Conservation (phyloP, 2,888 invertebrate genomes). For the Gari tellinella region DNA sequence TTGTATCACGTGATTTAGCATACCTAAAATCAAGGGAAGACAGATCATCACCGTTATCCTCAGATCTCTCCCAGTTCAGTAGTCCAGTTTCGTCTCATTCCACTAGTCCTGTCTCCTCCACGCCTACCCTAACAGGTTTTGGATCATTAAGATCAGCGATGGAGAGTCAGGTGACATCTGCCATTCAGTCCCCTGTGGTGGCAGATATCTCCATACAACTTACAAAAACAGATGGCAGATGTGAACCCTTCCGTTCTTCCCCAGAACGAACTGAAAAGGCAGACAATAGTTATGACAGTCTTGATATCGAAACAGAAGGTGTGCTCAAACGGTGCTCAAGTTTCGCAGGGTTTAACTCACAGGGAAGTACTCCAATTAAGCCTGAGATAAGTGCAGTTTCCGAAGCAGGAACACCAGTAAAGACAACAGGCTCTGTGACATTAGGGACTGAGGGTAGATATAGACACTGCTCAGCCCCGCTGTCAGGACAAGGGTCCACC, state of each 20-base stretch:
- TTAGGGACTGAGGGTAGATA: conserved; percentile 56
- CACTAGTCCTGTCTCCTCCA: too few relatives aligned
- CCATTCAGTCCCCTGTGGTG: conserved; percentile 34
- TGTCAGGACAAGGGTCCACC: conserved; percentile 71
- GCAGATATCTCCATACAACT: conserved; percentile 61
- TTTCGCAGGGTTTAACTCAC: conserved; percentile 74
- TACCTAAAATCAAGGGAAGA: too few relatives aligned
- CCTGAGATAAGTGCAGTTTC: conserved; percentile 25
- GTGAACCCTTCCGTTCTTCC: conserved; percentile 48
- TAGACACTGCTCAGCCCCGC: conserved; percentile 77
- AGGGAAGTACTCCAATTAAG: conserved; percentile 29
- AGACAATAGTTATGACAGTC: conserved; percentile 42
- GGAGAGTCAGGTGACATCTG: conserved; percentile 40
- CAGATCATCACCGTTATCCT: too few relatives aligned
- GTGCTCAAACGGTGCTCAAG: conserved; percentile 75
- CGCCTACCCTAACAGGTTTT: too few relatives aligned
- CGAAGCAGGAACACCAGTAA: conserved; percentile 41
- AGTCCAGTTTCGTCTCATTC: too few relatives aligned
- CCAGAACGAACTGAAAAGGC: conserved; percentile 28
- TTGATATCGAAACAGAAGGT: conserved; percentile 40
- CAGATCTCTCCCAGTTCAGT: too few relatives aligned
- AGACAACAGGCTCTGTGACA: conserved; percentile 17
- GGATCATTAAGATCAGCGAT: too few relatives aligned
- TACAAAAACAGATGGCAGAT: conserved; percentile 57
- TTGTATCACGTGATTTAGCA: too few relatives aligned